These are phyloP conservation scores for Porites rus DNA, from an alignment of 92 coral and sea anemone genomes.

Conservation along the genomic window DNA sequence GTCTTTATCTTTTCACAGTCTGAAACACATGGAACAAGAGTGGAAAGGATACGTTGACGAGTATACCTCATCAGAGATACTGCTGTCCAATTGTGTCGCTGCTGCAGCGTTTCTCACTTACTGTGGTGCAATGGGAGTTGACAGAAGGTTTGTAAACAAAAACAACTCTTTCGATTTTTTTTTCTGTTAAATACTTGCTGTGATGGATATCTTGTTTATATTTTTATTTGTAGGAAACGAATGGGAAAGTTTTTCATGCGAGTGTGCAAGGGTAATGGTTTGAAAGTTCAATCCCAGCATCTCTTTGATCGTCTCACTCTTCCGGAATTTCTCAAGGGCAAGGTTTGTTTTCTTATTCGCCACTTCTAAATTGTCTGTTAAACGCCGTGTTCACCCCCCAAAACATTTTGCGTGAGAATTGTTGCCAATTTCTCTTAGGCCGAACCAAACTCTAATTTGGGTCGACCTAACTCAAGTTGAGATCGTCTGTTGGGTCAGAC, in stretches of 20 bases:
- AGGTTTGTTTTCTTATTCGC: constrained; percentile 58
- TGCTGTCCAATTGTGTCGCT: constrained; percentile 95
- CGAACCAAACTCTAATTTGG: too few species aligned
- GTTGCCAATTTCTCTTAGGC: too few species aligned
- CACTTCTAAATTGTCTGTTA: neutral
- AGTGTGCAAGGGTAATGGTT: constrained; percentile 85
- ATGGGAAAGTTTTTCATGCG: constrained; percentile 95
- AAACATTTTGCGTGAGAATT: too few species aligned
- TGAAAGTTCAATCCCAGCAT: constrained; percentile 82
- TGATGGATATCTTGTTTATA: too few species aligned
- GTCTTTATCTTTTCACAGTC: constrained; percentile 31
- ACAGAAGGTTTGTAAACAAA: constrained; percentile 77
- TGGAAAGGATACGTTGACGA: constrained; percentile 90
- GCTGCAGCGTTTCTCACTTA: constrained; percentile 97
- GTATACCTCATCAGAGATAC: constrained; percentile 94
- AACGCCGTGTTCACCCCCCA: neutral
- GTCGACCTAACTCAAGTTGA: too few species aligned
- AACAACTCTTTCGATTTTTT: neutral
- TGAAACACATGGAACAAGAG: constrained; percentile 84
- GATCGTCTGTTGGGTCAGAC: too few species aligned
- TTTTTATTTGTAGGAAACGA: constrained; percentile 71
- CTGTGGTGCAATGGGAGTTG: constrained; percentile 98
- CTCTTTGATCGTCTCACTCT: constrained; percentile 89
- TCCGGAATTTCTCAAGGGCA: constrained; percentile 95
- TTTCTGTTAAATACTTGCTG: neutral